phyloP scores from a whole-genome alignment of 2,888 invertebrate genomes.

The Cataglyphis rosenhaueri region DNA sequence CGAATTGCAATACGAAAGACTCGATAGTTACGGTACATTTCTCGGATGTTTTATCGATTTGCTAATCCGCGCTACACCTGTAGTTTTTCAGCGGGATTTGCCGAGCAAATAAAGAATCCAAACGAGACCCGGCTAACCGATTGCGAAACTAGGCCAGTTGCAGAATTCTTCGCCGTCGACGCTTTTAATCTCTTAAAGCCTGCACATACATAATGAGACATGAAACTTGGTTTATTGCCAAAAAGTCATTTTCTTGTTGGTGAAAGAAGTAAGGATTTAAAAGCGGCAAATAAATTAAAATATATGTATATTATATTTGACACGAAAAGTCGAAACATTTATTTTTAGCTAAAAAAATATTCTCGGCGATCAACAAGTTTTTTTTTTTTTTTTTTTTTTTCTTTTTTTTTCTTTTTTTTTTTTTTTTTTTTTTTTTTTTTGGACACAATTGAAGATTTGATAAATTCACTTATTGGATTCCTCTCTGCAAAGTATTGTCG shows the following conservation, averaged over 20 bases:
- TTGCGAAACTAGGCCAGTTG: slow-evolving; percentile 40
- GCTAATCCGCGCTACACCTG: slow-evolving; percentile 52
- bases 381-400: too few species aligned
- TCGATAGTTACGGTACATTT: slow-evolving; percentile 43
- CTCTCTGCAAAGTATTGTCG: neutral
- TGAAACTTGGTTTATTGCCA: slow-evolving; percentile 13
- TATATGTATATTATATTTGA: too few species aligned
- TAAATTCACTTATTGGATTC: slow-evolving; percentile 7
- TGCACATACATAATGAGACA: slow-evolving; percentile 30
- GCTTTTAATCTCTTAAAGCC: slow-evolving; percentile 37
- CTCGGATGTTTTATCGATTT: slow-evolving; percentile 50
- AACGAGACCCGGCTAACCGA: slow-evolving; percentile 44
- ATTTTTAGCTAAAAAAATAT: neutral
- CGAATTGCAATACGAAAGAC: slow-evolving; percentile 41
- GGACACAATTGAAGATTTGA: neutral
- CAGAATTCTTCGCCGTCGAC: slow-evolving; percentile 27
- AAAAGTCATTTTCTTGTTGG: neutral
- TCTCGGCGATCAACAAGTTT: neutral
- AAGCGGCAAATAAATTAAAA: neutral
- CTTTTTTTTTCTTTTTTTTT: too few species aligned
- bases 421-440: neutral
- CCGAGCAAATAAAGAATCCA: slow-evolving; percentile 47
- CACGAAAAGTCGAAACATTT: neutral
- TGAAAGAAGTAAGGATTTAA: neutral
- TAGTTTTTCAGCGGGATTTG: slow-evolving; percentile 52